Evolutionary conservation across 2,797 vertebrate genomes (phyloP).

Genomic region (Rachycentron canadum): DNA sequence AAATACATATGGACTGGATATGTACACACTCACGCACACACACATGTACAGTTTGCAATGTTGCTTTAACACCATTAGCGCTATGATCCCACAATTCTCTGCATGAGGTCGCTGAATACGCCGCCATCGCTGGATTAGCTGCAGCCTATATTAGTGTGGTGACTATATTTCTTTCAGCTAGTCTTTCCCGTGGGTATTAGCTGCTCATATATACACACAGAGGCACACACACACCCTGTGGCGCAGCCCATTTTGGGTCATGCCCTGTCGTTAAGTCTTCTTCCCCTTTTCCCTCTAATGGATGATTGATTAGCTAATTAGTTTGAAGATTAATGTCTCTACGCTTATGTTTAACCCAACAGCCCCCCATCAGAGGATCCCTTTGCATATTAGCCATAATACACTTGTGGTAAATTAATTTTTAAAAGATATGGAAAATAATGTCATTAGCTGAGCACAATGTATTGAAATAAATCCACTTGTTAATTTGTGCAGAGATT

Average conservation of each 20-base stretch:
- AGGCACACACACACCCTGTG: constrained; percentile 19
- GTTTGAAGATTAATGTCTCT: constrained; percentile 59
- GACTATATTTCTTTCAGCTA: constrained; percentile 33
- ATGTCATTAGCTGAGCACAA: constrained; percentile 30
- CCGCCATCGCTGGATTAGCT: constrained; percentile 15
- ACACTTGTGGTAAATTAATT: constrained; percentile 30
- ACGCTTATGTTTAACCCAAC: constrained; percentile 54
- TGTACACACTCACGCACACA: background rate
- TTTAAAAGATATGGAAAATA: constrained; percentile 47
- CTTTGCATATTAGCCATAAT: constrained; percentile 27
- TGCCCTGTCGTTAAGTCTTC: constrained; percentile 40
- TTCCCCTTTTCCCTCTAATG: constrained; percentile 22
- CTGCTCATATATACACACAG: background rate
- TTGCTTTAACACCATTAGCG: background rate
- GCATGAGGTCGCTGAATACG: background rate
- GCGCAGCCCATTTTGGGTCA: constrained; percentile 24
- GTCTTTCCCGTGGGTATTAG: background rate
- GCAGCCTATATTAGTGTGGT: background rate
- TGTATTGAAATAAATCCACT: constrained; percentile 29
- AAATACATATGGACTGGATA: background rate
- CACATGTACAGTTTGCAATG: background rate
- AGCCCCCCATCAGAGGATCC: constrained; percentile 34
- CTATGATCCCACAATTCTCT: background rate
- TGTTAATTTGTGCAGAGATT: constrained; percentile 35
- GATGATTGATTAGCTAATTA: constrained; percentile 70